Percentiles rank a stretch among this genome's conserved stretches.
These are phyloP conservation scores for Pandemis cinnamomeana DNA, from an alignment of 2,888 invertebrate genomes.

Conservation along the genomic window DNA sequence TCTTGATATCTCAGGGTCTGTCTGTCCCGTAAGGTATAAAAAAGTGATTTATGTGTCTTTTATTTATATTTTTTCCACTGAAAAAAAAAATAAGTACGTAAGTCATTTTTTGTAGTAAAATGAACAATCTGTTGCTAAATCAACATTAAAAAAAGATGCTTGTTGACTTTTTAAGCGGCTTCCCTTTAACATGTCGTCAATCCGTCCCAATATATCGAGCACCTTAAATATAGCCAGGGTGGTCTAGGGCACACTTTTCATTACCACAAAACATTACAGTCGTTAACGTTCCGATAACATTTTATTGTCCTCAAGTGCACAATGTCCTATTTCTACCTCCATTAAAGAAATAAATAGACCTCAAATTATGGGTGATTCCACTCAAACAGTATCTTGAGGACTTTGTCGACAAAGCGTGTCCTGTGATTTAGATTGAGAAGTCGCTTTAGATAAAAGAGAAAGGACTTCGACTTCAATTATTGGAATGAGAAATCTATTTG, in stretches of 20 bases:
- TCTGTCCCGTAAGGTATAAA: too few species aligned
- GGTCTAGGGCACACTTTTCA: slow-evolving; percentile 69
- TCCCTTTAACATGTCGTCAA: slow-evolving; percentile 32
- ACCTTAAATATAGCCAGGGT: slow-evolving; percentile 56
- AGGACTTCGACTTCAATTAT: slow-evolving; percentile 9
- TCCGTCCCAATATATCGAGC: slow-evolving; percentile 23
- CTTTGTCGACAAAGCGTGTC: slow-evolving; percentile 31
- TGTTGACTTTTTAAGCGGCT: not conserved
- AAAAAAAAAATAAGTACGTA: too few species aligned
- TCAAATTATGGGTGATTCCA: slow-evolving; percentile 56
- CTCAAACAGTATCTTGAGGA: slow-evolving; percentile 48
- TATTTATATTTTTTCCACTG: too few species aligned
- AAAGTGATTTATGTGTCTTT: too few species aligned
- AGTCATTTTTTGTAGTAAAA: too few species aligned
- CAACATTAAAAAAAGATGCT: too few species aligned
- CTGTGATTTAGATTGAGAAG: slow-evolving; percentile 33
- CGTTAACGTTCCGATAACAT: slow-evolving; percentile 62
- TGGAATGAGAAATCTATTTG: slow-evolving; percentile 20
- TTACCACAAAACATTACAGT: slow-evolving; percentile 55
- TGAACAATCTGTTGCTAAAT: not conserved
- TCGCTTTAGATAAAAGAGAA: slow-evolving; percentile 33
- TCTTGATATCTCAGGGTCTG: too few species aligned
- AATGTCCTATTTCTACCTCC: slow-evolving; percentile 60
- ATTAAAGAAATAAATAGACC: slow-evolving; percentile 63
- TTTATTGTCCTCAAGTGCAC: slow-evolving; percentile 59